These are phyloP conservation scores for Hyalella azteca DNA, from an alignment of 2,888 invertebrate species.

Conservation along the genomic window DNA sequence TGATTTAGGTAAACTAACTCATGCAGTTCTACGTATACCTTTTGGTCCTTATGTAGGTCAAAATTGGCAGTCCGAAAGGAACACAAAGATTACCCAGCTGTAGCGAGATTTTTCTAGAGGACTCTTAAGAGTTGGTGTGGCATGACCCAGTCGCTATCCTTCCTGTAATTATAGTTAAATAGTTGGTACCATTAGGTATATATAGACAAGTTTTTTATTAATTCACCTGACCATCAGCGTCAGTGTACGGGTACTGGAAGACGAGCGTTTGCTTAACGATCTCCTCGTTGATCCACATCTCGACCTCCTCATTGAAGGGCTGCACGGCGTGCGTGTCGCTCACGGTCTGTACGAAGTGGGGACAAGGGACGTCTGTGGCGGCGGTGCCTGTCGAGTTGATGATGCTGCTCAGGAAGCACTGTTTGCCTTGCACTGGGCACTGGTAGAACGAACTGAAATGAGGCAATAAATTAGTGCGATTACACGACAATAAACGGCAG, in stretches of 20 bases:
- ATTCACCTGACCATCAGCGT: slow-evolving; percentile 35
- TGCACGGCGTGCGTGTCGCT: slow-evolving; percentile 31
- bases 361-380: background rate
- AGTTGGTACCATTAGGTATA: no score
- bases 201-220: no score
- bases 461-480: background rate
- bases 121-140: no score
- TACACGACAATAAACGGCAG: background rate
- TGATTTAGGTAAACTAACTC: no score
- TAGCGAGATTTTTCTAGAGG: no score
- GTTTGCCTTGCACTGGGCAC: slow-evolving; percentile 35
- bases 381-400: slow-evolving; percentile 28
- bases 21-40: no score
- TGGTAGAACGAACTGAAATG: slow-evolving; percentile 44
- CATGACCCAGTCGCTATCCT: no score
- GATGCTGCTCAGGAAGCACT: slow-evolving; percentile 47
- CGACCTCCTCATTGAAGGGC: slow-evolving; percentile 33
- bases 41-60: no score
- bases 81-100: no score
- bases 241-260: slow-evolving; percentile 32
- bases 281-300: slow-evolving; percentile 1
- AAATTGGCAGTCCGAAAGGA: no score
- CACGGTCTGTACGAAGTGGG: slow-evolving; percentile 36
- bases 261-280: background rate
- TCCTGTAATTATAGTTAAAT: no score